Conservation (phyloP, 1,140 invertebrate species). For the Himalopsyche phryganea region DNA sequence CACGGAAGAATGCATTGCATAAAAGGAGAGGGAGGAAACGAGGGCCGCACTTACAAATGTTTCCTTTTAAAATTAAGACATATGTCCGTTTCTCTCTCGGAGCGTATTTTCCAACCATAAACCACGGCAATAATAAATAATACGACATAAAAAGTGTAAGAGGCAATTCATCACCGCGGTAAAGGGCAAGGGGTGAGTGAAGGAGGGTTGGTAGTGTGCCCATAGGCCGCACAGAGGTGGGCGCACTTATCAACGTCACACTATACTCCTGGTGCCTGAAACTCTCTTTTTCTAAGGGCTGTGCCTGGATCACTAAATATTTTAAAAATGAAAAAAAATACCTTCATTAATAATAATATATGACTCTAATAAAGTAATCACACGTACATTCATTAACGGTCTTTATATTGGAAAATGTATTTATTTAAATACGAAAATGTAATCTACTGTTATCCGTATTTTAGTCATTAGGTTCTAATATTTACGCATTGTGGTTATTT, state of each 20-base stretch:
- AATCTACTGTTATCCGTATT: too few relatives aligned
- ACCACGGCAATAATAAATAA: conserved; percentile 26
- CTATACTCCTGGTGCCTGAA: neutral
- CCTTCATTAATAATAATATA: too few relatives aligned
- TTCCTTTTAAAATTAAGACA: conserved; percentile 16
- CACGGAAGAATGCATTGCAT: too few relatives aligned
- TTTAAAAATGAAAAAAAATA: too few relatives aligned
- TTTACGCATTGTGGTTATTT: too few relatives aligned
- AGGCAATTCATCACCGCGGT: conserved; percentile 14
- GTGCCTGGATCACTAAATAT: too few relatives aligned
- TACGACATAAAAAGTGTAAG: conserved; percentile 19
- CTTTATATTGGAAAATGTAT: too few relatives aligned
- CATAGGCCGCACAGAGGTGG: neutral
- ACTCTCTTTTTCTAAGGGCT: neutral
- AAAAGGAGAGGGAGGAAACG: neutral
- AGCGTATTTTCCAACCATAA: neutral
- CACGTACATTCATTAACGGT: too few relatives aligned
- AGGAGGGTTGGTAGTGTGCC: neutral
- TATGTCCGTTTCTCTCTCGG: neutral
- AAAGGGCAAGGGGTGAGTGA: too few relatives aligned
- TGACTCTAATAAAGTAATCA: too few relatives aligned
- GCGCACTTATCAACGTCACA: conserved; percentile 21
- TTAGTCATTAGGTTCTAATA: too few relatives aligned
- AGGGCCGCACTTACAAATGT: neutral
- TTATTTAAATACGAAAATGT: too few relatives aligned